Base-by-base conservation (phyloP, 2,113 vertebrate species). In the Natator depressus region DNA sequence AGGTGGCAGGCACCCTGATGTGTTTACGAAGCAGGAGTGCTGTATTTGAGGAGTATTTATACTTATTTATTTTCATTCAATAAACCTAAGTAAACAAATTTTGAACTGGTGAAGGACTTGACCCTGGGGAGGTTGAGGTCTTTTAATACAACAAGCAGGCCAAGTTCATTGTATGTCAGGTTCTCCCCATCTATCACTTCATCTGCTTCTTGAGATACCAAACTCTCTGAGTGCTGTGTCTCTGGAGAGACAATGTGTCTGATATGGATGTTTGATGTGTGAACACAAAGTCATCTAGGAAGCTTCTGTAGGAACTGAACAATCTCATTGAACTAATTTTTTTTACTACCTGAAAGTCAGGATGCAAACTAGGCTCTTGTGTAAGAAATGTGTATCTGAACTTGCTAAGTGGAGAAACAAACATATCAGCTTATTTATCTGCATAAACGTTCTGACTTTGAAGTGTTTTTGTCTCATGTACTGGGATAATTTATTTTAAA, bases 391-490 rank as follows among this genome's bases (percentile, higher is more conserved):
- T 24, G 69, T 65, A 8, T 91, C 88, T 96, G 76, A 38, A 55
- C 87, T 89, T 93, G 17, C 62, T 93, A 82, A 4, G 62, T 35
- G 62, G 31, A 12, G 46, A 90, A 91, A 76, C 10, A 87, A 91
- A 24, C 38, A 27, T 25, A 35, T 87, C 57, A 14, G 6, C 90
- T 42, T 93, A 3, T 81, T 87, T 91, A 80, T 49, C 27, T 50
- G 6, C 47, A 25, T 81, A 85, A 95, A 82, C 91, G 84, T 84
- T 85, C 65, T n/a, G 89, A 1, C n/a, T 93, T 93, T 87, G 54
- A 88, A 85, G 69, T 88, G 8, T 29, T 87, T 0, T 31, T 54
- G 54, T 57, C 5, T 1, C 27, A 14, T 65, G 6, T 46, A 81
- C 17, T 82, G 1, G 89, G 14, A 31, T 50, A 6, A 83, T 92